These are phyloP conservation scores for Lithophane socia DNA, from an alignment of 2,888 invertebrate genomes.

Conservation along the genomic window DNA sequence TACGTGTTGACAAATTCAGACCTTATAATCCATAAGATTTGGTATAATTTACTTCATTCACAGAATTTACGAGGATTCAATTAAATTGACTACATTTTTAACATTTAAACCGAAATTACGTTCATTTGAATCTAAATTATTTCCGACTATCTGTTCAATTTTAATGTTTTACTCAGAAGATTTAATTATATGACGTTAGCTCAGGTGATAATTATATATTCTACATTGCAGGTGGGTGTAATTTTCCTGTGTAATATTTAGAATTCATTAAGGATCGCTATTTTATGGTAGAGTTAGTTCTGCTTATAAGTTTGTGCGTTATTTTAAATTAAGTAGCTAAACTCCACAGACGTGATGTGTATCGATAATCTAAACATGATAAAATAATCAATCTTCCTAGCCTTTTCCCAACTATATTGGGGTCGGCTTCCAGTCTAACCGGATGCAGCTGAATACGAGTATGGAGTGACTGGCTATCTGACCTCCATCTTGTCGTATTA, in stretches of 20 bases:
- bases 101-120: not conserved
- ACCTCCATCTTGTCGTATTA: too few species aligned
- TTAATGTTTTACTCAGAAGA: conserved; percentile 51
- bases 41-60: not conserved
- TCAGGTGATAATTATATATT: conserved; percentile 56
- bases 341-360: too few species aligned
- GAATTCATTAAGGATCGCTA: conserved; percentile 38
- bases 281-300: conserved; percentile 8
- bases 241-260: conserved; percentile 40
- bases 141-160: conserved; percentile 39
- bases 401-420: too few species aligned
- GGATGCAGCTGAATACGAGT: too few species aligned
- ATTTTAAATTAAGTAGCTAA: too few species aligned
- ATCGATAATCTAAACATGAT: too few species aligned
- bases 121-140: conserved; percentile 6
- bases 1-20: too few species aligned
- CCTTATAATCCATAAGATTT: not conserved
- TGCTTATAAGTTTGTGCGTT: too few species aligned
- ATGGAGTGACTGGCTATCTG: too few species aligned
- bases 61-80: not conserved
- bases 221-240: conserved; percentile 40
- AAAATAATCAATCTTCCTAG: too few species aligned
- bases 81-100: not conserved
- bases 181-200: conserved; percentile 32
- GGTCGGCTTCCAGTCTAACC: too few species aligned